Evolutionary conservation across 2,113 vertebrate genomes (phyloP).

Genomic region (Kryptolebias marmoratus): DNA sequence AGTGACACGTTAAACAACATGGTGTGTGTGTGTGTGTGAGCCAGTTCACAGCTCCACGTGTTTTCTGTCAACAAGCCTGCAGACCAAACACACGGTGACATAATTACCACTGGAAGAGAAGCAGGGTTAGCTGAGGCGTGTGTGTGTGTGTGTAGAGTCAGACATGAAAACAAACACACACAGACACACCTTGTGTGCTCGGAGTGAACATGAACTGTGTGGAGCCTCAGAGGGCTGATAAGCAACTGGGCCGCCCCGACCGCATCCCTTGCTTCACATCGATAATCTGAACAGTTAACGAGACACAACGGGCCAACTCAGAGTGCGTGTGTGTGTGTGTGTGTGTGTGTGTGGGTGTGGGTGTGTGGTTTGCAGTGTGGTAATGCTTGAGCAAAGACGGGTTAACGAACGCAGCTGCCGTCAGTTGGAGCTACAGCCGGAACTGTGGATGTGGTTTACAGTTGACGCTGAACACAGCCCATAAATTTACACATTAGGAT

Average conservation of each 20-base stretch:
- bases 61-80: slow-evolving; percentile 46
- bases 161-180: slow-evolving; percentile 60
- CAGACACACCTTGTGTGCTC: slow-evolving; percentile 21
- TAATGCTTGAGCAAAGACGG: slow-evolving; percentile 54
- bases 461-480: slow-evolving; percentile 12
- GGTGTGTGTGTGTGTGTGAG: slow-evolving; percentile 4
- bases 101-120: slow-evolving; percentile 54
- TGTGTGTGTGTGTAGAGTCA: slow-evolving; percentile 44
- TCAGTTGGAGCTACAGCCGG: slow-evolving; percentile 60
- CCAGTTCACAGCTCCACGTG: slow-evolving; percentile 20
- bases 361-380: slow-evolving; percentile 57
- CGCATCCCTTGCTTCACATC: slow-evolving; percentile 47
- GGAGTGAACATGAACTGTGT: slow-evolving; percentile 27
- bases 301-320: slow-evolving; percentile 44
- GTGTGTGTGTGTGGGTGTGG: slow-evolving; percentile 26
- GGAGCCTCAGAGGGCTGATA: slow-evolving; percentile 36
- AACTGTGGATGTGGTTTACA: slow-evolving; percentile 65
- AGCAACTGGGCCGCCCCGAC: slow-evolving; percentile 38
- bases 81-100: slow-evolving; percentile 61
- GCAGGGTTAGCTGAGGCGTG: slow-evolving; percentile 36
- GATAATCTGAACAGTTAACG: slow-evolving; percentile 61
- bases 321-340: slow-evolving; percentile 28
- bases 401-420: slow-evolving; percentile 73
- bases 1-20: slow-evolving; percentile 6
- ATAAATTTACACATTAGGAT: too few relatives aligned